These are phyloP conservation scores for Argya squamiceps DNA, from an alignment of 2,797 vertebrate species.

Conservation along the genomic window DNA sequence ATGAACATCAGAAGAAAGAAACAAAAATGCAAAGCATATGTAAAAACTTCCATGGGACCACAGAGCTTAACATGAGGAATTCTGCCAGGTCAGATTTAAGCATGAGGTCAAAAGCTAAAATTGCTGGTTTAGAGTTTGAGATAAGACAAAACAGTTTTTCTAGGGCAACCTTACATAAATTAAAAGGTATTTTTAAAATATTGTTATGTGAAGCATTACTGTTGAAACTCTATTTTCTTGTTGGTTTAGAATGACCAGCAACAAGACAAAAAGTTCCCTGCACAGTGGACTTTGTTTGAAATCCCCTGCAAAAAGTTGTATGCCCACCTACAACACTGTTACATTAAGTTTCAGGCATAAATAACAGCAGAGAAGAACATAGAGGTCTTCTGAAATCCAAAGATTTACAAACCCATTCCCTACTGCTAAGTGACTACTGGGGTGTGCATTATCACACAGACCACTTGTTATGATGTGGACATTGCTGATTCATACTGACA, in stretches of 20 bases:
- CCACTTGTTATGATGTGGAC: background rate
- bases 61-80: background rate
- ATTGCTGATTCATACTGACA: rapidly evolving
- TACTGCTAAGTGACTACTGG: background rate
- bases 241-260: background rate
- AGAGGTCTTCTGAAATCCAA: background rate
- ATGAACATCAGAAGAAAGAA: background rate
- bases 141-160: background rate
- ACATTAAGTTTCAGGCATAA: background rate
- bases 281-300: background rate
- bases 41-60: background rate
- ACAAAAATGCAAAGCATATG: background rate
- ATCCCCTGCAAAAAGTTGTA: background rate
- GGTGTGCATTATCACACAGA: background rate
- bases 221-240: background rate
- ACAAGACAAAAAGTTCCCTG: background rate
- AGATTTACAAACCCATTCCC: background rate
- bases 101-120: background rate
- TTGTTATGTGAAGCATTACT: background rate
- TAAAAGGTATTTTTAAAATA: background rate
- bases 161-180: background rate
- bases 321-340: background rate
- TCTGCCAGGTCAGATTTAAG: background rate
- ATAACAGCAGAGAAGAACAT: background rate
- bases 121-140: background rate